Evolutionary conservation across 2,113 vertebrate species (phyloP).

Genomic region (Orientallactaga bullata): DNA sequence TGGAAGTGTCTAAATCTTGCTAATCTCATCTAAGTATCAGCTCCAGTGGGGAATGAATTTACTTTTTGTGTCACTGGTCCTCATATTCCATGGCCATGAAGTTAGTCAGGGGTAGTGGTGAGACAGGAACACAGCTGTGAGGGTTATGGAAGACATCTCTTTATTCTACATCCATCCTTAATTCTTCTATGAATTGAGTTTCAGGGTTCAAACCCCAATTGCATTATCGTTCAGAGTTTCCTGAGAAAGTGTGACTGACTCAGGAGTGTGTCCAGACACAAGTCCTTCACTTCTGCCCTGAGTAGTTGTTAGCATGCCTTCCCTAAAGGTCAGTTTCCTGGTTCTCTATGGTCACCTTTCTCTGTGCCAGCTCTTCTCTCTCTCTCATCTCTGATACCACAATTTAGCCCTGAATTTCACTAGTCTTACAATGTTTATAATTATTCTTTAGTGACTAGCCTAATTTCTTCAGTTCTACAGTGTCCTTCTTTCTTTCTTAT

Average conservation of each 20-base stretch:
- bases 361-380: neutral
- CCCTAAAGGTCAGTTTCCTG: neutral
- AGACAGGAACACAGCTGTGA: neutral
- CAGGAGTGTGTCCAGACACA: neutral
- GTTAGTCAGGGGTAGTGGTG: neutral
- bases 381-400: no score
- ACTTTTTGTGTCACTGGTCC: neutral
- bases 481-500: neutral
- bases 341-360: neutral
- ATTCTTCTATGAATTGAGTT: neutral
- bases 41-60: neutral
- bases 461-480: neutral
- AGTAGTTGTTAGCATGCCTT: neutral
- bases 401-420: neutral
- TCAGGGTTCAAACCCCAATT: neutral
- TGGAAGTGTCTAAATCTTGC: neutral
- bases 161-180: fast-evolving
- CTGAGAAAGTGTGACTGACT: neutral
- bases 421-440: neutral
- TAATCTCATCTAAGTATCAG: neutral
- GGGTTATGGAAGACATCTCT: neutral
- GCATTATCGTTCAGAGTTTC: neutral
- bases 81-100: neutral
- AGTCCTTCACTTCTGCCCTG: neutral
- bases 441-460: neutral